These are phyloP conservation scores for Drosophila villosipedis DNA, from an alignment of 2,888 invertebrate genomes.

Conservation along the genomic window DNA sequence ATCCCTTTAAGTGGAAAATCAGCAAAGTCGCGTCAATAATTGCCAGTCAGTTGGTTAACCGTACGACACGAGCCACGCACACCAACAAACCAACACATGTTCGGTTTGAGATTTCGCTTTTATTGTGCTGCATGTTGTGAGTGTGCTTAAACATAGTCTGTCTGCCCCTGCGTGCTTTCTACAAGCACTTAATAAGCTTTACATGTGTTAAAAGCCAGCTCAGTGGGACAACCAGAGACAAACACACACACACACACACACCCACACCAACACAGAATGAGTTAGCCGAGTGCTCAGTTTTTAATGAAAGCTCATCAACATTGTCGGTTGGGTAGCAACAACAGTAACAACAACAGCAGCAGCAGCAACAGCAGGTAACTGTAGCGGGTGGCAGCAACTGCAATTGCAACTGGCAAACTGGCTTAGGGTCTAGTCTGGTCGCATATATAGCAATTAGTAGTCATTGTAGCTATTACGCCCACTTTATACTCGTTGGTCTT, in stretches of 20 bases:
- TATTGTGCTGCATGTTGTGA: constrained; percentile 21
- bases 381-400: constrained; percentile 14
- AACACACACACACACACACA: neutral
- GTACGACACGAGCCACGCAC: constrained; percentile 17
- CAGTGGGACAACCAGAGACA: constrained; percentile 12
- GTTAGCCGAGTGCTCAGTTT: constrained; percentile 46
- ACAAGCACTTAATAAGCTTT: constrained; percentile 62
- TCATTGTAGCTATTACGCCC: constrained; percentile 62
- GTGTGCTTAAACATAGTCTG: constrained; percentile 33
- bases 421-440: constrained; percentile 31
- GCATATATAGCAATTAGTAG: constrained; percentile 68
- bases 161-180: constrained; percentile 34
- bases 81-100: neutral
- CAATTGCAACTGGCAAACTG: constrained; percentile 17
- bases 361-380: constrained; percentile 40
- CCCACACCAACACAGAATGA: neutral
- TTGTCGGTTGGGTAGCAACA: constrained; percentile 33
- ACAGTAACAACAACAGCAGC: too few relatives aligned
- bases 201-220: constrained; percentile 52
- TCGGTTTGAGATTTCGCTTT: constrained; percentile 27
- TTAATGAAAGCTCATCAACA: constrained; percentile 79
- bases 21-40: constrained; percentile 57
- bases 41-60: constrained; percentile 46
- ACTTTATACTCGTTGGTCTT: constrained; percentile 26
- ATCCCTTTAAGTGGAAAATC: constrained; percentile 58